Base-by-base conservation (phyloP, 1,140 invertebrate genomes). In the Steinernema khuongi region DNA sequence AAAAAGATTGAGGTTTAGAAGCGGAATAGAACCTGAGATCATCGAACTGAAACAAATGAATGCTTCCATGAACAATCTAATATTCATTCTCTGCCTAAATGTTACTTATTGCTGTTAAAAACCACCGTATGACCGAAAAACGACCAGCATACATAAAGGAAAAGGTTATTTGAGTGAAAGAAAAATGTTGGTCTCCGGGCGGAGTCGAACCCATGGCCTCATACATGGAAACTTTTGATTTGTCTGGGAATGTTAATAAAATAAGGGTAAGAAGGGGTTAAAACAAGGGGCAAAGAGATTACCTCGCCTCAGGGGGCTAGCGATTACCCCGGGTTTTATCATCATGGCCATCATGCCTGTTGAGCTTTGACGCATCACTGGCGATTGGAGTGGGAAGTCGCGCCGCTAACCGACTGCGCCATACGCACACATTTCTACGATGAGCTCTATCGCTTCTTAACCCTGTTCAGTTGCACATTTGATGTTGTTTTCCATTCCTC, bases 261-360 rank as follows among this genome's bases (percentile, higher is more conserved):
- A 41, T n/a, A n/a, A 41, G 36, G 36, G 7, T 7, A 11, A 11
- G n/a, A 41, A 41, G n/a, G n/a, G 36, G 7, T 41, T n/a, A 41
- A n/a, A 41, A 41, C n/a, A 7, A n/a, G 7, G 7, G 36, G n/a
- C 36, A 41, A 41, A n/a, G n/a, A n/a, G n/a, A n/a, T n/a, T n/a
- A n/a, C n/a, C n/a, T 11, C 26, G 50, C 50, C 50, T 60, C 50
- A 60, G 50, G 50, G 50, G 50, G 22, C 50, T 60, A 60, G 50
- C 50, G 50, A 60, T n/a, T n/a, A 4, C 22, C 50, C 50, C 50
- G 19, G 50, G 22, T 60, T 7, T 60, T 60, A 7, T 60, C 50
- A 60, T 60, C 50, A 60, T 60, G 50, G 50, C 19, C 50, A 60
- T 60, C 50, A 60, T 60, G 50, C 50, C 50, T 60, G 50, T 60